phyloP scores from a whole-genome alignment of 2,888 invertebrate genomes.

The Harpalus rufipes region DNA sequence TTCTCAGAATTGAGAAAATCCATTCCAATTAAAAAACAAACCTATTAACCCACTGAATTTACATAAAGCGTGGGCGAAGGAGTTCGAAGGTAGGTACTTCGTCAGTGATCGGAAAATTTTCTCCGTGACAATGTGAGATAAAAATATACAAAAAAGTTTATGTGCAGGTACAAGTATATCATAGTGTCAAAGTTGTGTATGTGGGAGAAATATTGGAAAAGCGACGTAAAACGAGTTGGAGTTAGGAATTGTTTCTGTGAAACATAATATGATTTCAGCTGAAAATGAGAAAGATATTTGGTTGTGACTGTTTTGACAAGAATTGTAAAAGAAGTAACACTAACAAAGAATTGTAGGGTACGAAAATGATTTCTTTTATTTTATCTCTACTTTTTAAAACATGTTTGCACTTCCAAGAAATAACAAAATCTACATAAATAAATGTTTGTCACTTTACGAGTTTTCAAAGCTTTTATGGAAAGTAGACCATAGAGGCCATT shows the following conservation, averaged over 20 bases:
- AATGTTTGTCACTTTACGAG: no score
- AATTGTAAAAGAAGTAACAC: neutral
- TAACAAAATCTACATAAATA: neutral
- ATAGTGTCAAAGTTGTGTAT: neutral
- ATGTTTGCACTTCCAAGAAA: neutral
- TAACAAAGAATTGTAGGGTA: neutral
- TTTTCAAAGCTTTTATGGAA: no score
- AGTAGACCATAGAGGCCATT: no score
- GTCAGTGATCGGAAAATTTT: neutral
- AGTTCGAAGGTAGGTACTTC: neutral
- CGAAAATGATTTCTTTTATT: neutral
- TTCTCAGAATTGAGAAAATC: slow-evolving; percentile 28
- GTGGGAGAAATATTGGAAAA: slow-evolving; percentile 16
- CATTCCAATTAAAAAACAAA: slow-evolving; percentile 34
- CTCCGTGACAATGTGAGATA: neutral
- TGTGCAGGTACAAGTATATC: slow-evolving; percentile 5
- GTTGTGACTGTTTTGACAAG: neutral
- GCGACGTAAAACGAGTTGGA: neutral
- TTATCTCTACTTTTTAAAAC: neutral
- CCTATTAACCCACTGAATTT: slow-evolving; percentile 35
- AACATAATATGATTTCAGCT: neutral
- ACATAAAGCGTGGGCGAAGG: slow-evolving; percentile 8
- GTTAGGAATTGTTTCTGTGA: neutral
- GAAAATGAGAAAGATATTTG: neutral
- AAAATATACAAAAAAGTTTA: neutral